Evolutionary conservation across 2,113 vertebrate genomes (phyloP), one percentile per base, ranked within the genome.

Genomic region (Ophthalmolycus amberensis): DNA sequence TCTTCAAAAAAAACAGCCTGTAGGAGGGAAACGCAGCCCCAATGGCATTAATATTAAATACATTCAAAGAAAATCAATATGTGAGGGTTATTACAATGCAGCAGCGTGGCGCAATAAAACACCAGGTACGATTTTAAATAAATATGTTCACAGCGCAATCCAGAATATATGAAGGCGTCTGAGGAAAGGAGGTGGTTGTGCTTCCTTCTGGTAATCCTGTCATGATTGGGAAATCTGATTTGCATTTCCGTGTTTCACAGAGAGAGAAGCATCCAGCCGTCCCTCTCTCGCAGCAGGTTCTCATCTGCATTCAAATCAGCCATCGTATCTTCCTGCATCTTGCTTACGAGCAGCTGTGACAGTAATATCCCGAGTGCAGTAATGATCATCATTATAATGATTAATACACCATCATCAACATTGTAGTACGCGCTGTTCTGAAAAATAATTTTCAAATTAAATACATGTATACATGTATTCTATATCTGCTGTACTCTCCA

Each of bases 271-370:
- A 2, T 74, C 69, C 29, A 46, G 16, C 44, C 29, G 64, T 52
- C 34, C 18, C 48, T 29, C 56, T 42, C 56, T 59, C 25, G 20
- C 29, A 15, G 42, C 62, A 34, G 82, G 71, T 58, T 73, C 83
- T 92, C 79, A 84, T 92, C 77, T 82, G 85, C 67, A 90, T 85
- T 89, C 79, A 62, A 38, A 86, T 85, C 75, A 89, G 59, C 70
- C 46, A 6, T 2, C 11, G 1, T 6, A 71, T 80, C 70, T 32
- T 34, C 46, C 64, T 50, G 62, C 16, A 18, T 16, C 48, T 34
- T 40, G 62, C 40, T 83, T 32, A 73, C 58, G 67, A 74, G 70
- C 82, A 85, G 80, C 73, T 78, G 79, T 27, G 75, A 46, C 16
- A 50, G n/a, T 29, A 58, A 80, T 63, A 59, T 72, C 29, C 16